Conservation (phyloP, 2,797 vertebrate species). For the Rhinatrema bivittatum region DNA sequence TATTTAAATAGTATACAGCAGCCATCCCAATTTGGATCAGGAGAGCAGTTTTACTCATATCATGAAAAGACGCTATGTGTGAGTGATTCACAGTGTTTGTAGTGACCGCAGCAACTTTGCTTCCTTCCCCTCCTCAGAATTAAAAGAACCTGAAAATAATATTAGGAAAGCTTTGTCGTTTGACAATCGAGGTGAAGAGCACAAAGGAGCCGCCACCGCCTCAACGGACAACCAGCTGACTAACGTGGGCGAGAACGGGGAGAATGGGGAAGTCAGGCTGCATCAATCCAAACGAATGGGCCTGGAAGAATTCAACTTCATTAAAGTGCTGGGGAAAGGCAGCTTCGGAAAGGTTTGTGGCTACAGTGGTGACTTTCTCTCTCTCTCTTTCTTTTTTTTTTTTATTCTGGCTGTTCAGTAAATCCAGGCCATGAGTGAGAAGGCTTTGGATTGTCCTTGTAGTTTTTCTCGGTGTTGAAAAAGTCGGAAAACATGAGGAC, state of each 20-base stretch:
- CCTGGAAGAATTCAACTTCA: constrained; percentile 86
- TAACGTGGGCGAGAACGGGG: constrained; percentile 59
- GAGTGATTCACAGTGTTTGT: too few species aligned
- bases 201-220: constrained; percentile 53
- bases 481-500: too few species aligned
- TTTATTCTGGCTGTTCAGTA: too few species aligned
- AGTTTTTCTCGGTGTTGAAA: too few species aligned
- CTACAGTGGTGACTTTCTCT: not conserved
- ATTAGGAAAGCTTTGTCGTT: constrained; percentile 89
- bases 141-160: constrained; percentile 87
- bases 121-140: constrained; percentile 74
- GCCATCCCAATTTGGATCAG: too few species aligned
- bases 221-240: constrained; percentile 59
- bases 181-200: constrained; percentile 82
- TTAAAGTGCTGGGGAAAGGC: constrained; percentile 95
- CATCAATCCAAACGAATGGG: constrained; percentile 74
- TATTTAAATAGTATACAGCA: too few species aligned
- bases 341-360: constrained; percentile 88
- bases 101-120: too few species aligned
- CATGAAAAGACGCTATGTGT: too few species aligned
- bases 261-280: constrained; percentile 77
- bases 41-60: too few species aligned
- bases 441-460: too few species aligned
- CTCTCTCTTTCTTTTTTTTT: too few species aligned
- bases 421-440: too few species aligned